Evolutionary conservation across 2,113 vertebrate genomes (phyloP), one percentile per base, ranked within the genome.

Genomic region (Morone chrysops): DNA sequence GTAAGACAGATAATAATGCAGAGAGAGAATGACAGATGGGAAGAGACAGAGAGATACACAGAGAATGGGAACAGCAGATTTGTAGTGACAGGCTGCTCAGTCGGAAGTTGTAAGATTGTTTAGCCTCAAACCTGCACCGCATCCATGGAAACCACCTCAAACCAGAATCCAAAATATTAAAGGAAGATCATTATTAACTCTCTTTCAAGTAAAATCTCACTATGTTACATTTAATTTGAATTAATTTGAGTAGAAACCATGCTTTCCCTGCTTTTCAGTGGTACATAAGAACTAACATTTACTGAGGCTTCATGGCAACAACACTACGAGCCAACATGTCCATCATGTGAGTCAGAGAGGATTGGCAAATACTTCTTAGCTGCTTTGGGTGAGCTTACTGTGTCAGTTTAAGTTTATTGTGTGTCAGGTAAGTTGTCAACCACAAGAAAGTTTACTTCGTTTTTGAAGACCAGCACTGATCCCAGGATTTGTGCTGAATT

Each of bases 11-110:
- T 75, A 85, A 90, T 86, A 89, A 87, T 67, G 82, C 88, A 85
- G 88, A 79, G 83, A 75, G 86, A 90, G 78, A 84, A 63, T 88
- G 90, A 91, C 91, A 92, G 90, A 91, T 93, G 92, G 92, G 82
- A 90, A 80, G 88, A 86, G 85, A 89, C 79, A 62, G 75, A 83
- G 79, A 83, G 78, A 83, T 70, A 75, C 63, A 76, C 50, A 70
- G 66, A 81, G 78, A 87, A 83, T 81, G 51, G 69, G 83, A 83
- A 79, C 84, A 91, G 84, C 86, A 87, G 82, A 94, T 92, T 91
- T 94, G 80, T 91, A 88, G 84, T 83, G 90, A 85, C 92, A 92
- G 90, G 75, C 92, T 89, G 90, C 76, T 86, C 75, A 22, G 85
- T 88, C 82, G 50, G 85, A 94, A 88, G 78, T 91, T 84, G 76